Evolutionary conservation across 1,140 invertebrate genomes (phyloP), one percentile per base, ranked within the genome.

Genomic region (Sminthurinus signatus): DNA sequence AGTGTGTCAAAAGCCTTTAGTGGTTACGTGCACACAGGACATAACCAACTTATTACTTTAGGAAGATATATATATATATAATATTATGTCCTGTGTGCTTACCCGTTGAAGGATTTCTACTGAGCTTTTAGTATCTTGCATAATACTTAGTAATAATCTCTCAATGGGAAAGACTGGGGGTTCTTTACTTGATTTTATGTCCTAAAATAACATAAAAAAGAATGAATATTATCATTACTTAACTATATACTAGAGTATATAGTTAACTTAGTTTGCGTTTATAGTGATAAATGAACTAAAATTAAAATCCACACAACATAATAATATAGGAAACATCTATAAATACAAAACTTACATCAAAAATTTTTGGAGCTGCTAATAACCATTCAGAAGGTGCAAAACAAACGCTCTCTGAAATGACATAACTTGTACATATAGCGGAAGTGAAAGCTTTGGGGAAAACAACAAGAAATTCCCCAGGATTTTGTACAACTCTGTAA

Each of bases 381-480:
- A 96, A 76, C 90, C 92, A 96, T 0, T 84, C 82, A 15, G 83
- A 78, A n/a, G 87, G 85, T 1, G 91, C 93, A 75, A 93, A 96
- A 74, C 93, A 95, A 0, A 95, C 91, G 73, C 91, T 94, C 75
- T 97, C 94, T 0, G 91, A 93, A 0, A 95, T 85, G 3, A 87
- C 85, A 75, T 91, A 96, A 2, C 93, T 92, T 1, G 91, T 93
- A 68, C 87, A 88, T 64, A 97, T 83, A 39, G 87, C 91, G 0
- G 89, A 89, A 0, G 91, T 93, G 73, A 93, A 95, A 0, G 89
- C 87, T 73, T 89, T 85, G 0, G 93, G 91, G 76, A 94, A 94
- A 0, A 96, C 88, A 1, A 96, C 81, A 57, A 96, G 85, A 76
- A 91, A 95, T 75, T 96, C 88, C 2, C 92, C 89, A 1, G 90